Percentiles rank a stretch among this genome's conserved stretches.
Conservation (phyloP, 2,888 invertebrate genomes). For the Polyploca ridens region DNA sequence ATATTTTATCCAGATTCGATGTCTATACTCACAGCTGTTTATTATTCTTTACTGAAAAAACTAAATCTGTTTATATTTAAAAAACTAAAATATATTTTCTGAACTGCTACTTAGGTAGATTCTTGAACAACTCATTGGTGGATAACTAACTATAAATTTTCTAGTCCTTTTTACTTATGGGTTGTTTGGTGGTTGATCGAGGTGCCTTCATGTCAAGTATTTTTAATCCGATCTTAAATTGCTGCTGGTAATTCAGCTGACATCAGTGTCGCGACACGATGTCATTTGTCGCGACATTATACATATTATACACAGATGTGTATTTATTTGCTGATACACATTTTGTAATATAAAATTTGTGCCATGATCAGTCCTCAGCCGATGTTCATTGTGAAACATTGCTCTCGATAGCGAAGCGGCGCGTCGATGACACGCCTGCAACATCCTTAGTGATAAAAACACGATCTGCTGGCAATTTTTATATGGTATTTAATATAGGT, state of each 20-base stretch:
- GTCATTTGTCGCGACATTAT: neutral
- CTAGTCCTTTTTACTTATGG: too few species aligned
- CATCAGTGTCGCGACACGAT: slow-evolving; percentile 2
- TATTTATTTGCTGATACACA: neutral
- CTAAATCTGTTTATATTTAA: slow-evolving; percentile 6
- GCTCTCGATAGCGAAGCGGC: slow-evolving; percentile 40
- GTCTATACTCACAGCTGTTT: slow-evolving; percentile 9
- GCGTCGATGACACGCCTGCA: slow-evolving; percentile 24
- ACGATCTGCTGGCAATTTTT: slow-evolving; percentile 31
- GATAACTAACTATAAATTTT: too few species aligned
- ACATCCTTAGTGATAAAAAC: slow-evolving; percentile 63
- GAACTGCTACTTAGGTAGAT: neutral
- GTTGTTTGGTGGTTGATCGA: too few species aligned
- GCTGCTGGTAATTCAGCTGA: neutral
- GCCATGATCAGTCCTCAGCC: neutral
- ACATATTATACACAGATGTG: neutral
- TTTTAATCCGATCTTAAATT: neutral
- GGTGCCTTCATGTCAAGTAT: neutral
- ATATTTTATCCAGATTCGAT: neutral
- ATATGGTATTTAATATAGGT: neutral
- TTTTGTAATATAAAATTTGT: neutral
- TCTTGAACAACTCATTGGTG: neutral
- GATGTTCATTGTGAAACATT: slow-evolving; percentile 46
- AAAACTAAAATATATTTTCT: neutral
- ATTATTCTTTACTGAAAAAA: slow-evolving; percentile 2